Evolutionary conservation across 30 jellyfish, hydroid and myxozoan genomes (phyloP).

Genomic region (Morbakka virulenta): DNA sequence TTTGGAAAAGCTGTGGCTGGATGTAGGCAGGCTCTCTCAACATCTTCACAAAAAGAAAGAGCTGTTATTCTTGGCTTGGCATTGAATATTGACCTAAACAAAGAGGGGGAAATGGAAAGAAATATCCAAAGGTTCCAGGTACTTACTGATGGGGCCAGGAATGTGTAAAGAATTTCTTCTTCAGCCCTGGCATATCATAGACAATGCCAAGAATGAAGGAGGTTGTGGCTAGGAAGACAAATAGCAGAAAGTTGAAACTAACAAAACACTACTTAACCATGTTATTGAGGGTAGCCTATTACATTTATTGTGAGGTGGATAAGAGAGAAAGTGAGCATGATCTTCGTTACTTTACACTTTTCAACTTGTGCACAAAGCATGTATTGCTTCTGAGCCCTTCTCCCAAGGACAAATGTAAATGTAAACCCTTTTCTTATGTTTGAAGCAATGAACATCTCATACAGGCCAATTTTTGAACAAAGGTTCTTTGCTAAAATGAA

Average conservation of each 20-base stretch:
- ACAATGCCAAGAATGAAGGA: slow-evolving; percentile 51
- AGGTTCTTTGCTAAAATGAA: slow-evolving; percentile 14
- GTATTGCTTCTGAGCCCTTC: slow-evolving; percentile 35
- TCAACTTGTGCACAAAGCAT: neutral
- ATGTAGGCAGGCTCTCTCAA: slow-evolving; percentile 42
- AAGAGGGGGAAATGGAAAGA: slow-evolving; percentile 9
- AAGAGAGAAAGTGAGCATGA: slow-evolving; percentile 16
- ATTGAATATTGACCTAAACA: slow-evolving; percentile 19
- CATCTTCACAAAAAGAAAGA: slow-evolving; percentile 1
- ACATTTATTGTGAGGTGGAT: slow-evolving; percentile 20
- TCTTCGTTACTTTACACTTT: slow-evolving; percentile 17
- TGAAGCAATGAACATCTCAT: slow-evolving; percentile 31
- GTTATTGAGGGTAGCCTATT: slow-evolving; percentile 50
- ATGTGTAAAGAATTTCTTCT: slow-evolving; percentile 23
- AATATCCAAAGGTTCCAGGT: slow-evolving; percentile 17
- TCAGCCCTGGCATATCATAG: slow-evolving; percentile 45
- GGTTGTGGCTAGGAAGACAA: slow-evolving; percentile 28
- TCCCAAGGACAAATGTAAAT: slow-evolving; percentile 51
- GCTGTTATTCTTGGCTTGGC: slow-evolving; percentile 53
- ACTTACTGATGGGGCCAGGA: slow-evolving; percentile 41
- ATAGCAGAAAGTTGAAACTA: slow-evolving; percentile 31
- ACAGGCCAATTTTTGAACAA: slow-evolving; percentile 21
- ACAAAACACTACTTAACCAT: slow-evolving; percentile 39
- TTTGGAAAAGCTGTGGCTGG: slow-evolving; percentile 44
- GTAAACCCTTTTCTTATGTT: slow-evolving; percentile 22